Conservation (phyloP, 2,888 invertebrate species). For the Xylota segnis region DNA sequence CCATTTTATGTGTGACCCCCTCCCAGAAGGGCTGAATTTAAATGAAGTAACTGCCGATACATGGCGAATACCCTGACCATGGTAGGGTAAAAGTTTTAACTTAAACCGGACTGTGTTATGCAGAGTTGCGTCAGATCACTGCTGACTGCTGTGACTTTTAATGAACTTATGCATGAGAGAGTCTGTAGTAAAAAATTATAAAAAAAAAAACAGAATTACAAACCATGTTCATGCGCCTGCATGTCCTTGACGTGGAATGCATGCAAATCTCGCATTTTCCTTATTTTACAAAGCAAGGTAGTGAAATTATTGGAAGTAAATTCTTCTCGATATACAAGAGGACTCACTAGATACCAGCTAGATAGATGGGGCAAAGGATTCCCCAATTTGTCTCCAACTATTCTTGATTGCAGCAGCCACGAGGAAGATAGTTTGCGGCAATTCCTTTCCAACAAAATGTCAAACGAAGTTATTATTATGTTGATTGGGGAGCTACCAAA, state of each 20-base stretch:
- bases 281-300: background rate
- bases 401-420: no score
- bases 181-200: background rate
- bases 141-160: constrained; percentile 5
- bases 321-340: no score
- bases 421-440: no score
- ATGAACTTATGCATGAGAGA: background rate
- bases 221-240: background rate
- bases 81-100: background rate
- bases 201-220: constrained; percentile 2
- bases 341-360: no score
- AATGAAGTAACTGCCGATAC: constrained; percentile 17
- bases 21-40: constrained; percentile 31
- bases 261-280: background rate
- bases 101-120: background rate
- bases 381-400: no score
- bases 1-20: constrained; percentile 23
- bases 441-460: no score
- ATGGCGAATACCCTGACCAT: background rate
- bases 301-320: no score
- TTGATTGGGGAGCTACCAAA: no score
- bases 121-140: constrained; percentile 1
- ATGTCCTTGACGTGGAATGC: background rate
- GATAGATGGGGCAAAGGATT: no score
- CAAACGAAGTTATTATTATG: no score